These are phyloP conservation scores for Semaprochilodus insignis DNA, from an alignment of 2,797 vertebrate genomes.

Conservation along the genomic window DNA sequence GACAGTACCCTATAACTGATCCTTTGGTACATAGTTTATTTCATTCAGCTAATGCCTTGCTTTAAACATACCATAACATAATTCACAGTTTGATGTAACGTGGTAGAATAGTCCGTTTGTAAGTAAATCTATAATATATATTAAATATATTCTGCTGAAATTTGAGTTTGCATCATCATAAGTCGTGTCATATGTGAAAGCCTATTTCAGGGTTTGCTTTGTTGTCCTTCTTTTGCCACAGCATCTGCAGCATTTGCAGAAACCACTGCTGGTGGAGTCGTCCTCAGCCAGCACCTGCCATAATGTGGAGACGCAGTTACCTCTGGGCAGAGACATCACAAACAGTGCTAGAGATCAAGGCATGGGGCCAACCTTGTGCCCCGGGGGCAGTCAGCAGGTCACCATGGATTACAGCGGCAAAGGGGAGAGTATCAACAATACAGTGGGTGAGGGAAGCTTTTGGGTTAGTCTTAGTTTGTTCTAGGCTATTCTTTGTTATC, in stretches of 20 bases:
- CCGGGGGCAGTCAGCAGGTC: constrained; percentile 49
- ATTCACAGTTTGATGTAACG: no score
- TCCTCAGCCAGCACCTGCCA: neutral
- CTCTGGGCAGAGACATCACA: neutral
- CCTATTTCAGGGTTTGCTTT: neutral
- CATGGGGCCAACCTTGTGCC: neutral
- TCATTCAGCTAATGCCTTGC: no score
- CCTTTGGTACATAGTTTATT: no score
- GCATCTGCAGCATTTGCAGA: constrained; percentile 17
- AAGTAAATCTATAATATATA: no score
- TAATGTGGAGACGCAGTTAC: neutral
- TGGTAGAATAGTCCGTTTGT: no score
- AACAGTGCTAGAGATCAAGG: neutral
- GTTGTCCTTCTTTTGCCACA: neutral
- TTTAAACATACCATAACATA: no score
- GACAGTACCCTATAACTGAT: no score
- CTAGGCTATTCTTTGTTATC: no score
- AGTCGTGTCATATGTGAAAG: neutral
- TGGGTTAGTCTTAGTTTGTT: neutral
- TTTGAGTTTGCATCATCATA: no score
- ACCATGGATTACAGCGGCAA: constrained; percentile 52
- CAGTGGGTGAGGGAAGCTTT: constrained; percentile 52
- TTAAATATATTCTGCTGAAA: no score
- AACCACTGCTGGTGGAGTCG: neutral
- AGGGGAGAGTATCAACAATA: constrained; percentile 63